Percentiles rank a stretch among this genome's conserved stretches.
Conservation (phyloP, 2,113 vertebrate genomes). For the Calidris pugnax region DNA sequence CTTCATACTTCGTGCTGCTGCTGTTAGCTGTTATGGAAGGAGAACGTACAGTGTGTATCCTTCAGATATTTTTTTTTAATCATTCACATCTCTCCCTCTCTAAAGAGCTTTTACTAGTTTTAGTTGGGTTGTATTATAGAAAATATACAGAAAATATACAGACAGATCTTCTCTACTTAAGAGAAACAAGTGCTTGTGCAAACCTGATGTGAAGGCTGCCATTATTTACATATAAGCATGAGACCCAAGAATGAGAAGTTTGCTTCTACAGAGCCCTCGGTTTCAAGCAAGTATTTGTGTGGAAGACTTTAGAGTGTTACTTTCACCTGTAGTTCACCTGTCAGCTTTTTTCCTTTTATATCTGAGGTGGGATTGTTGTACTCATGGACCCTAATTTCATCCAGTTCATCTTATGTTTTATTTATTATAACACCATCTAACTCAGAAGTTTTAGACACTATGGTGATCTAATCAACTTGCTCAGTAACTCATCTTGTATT, state of each 20-base stretch:
- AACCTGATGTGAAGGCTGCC: background rate
- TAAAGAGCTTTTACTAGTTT: background rate
- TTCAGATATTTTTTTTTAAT: background rate
- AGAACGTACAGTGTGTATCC: background rate
- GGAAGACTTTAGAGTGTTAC: background rate
- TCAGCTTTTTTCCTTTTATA: background rate
- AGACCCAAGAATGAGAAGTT: slow-evolving; percentile 18
- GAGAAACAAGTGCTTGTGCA: background rate
- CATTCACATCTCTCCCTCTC: background rate
- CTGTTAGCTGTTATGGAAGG: slow-evolving; percentile 32
- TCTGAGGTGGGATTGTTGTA: background rate
- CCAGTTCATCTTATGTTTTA: background rate
- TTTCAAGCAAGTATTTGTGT: background rate
- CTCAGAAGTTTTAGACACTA: background rate
- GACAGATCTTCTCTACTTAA: background rate
- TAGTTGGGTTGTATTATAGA: background rate
- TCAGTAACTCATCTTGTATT: slow-evolving; percentile 28
- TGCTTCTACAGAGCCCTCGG: background rate
- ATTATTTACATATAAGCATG: slow-evolving; percentile 14
- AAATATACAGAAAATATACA: too few relatives aligned
- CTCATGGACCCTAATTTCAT: background rate
- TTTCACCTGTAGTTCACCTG: background rate
- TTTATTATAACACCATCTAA: background rate
- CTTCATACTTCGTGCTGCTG: background rate
- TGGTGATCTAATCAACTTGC: background rate